These are phyloP conservation scores for Ailurus styani DNA, from an alignment of 2,113 vertebrate species.

Conservation along the genomic window DNA sequence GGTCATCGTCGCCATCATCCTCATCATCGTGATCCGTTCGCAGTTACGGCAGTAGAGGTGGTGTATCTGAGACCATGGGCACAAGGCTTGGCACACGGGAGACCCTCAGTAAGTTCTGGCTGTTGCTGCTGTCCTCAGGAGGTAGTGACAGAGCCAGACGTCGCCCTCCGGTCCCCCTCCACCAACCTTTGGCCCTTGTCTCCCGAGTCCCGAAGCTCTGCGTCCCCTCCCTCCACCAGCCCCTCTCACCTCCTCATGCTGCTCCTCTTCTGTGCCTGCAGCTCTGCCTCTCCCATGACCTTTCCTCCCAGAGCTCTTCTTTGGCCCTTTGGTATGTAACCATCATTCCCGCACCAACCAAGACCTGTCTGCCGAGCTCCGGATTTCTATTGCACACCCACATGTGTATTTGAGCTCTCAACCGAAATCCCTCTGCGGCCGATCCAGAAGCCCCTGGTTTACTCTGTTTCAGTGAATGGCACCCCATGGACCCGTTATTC, in stretches of 20 bases:
- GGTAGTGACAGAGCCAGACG: background rate
- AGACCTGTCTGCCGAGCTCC: background rate
- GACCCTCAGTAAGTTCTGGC: background rate
- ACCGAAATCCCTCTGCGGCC: background rate
- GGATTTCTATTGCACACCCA: too few species aligned
- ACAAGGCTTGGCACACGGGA: background rate
- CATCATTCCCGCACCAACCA: background rate
- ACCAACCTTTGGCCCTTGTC: background rate
- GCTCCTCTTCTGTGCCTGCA: too few species aligned
- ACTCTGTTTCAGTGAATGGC: background rate
- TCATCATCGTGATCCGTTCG: fast-evolving
- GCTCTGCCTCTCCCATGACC: fast-evolving
- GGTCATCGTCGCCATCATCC: fast-evolving
- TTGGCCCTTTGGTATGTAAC: background rate
- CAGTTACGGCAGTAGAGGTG: background rate
- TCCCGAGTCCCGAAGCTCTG: background rate
- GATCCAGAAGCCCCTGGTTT: background rate
- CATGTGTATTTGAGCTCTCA: background rate
- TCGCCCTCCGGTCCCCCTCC: background rate
- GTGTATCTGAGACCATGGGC: fast-evolving
- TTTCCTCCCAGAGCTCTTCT: background rate
- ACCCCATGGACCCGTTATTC: background rate
- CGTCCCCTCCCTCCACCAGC: fast-evolving
- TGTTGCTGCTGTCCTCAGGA: background rate
- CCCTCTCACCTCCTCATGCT: background rate